Percentiles rank a stretch among this genome's conserved stretches.
Conservation (phyloP, 2,797 vertebrate species). For the Diceros bicornis region DNA sequence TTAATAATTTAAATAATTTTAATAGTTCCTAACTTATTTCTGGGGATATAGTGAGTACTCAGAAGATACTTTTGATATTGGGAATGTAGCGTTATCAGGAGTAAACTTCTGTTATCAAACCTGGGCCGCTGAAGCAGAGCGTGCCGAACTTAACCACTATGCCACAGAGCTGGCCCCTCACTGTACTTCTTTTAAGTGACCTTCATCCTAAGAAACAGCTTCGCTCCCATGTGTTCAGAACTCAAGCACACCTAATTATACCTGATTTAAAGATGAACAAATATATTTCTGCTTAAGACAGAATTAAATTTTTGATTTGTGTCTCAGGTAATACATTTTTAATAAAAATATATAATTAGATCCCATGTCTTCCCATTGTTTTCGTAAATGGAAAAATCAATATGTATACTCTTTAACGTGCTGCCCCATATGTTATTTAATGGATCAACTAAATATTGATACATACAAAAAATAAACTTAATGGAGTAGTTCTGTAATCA, state of each 20-base stretch:
- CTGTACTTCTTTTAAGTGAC: neutral
- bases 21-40: neutral
- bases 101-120: neutral
- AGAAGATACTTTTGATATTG: neutral
- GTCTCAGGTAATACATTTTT: neutral
- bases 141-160: no score
- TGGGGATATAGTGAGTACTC: neutral
- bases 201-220: neutral
- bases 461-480: neutral
- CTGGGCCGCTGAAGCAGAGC: no score
- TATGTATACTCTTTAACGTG: neutral
- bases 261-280: neutral
- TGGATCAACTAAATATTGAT: neutral
- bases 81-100: neutral
- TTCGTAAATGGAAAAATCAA: neutral
- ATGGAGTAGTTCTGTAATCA: neutral
- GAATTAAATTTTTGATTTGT: slow-evolving; percentile 40
- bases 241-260: neutral
- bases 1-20: neutral
- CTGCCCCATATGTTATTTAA: neutral
- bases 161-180: no score
- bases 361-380: neutral
- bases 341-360: slow-evolving; percentile 33
- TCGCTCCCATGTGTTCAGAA: neutral
- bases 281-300: neutral